Evolutionary conservation across 30 jellyfish, hydroid and myxozoan genomes (phyloP).

Genomic region (Aurelia aurita complex sp. Pacific): DNA sequence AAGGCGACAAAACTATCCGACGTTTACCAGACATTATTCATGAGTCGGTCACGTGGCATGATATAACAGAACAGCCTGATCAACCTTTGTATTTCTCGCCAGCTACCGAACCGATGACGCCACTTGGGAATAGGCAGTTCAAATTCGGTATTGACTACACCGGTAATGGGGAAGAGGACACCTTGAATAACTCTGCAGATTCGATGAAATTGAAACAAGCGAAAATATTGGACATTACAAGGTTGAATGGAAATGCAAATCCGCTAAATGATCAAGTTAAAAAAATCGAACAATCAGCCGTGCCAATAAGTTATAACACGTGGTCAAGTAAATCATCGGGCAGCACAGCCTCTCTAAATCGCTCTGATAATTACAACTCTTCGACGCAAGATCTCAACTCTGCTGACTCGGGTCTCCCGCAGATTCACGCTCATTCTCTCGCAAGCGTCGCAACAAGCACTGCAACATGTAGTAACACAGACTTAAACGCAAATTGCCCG

Average conservation of each 20-base stretch:
- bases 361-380: slow-evolving; percentile 24
- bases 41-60: slow-evolving; percentile 53
- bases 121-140: slow-evolving; percentile 59
- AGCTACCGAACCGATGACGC: slow-evolving; percentile 77
- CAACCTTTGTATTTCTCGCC: slow-evolving; percentile 70
- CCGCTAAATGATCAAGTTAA: neutral
- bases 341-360: slow-evolving; percentile 26
- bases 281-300: slow-evolving; percentile 27
- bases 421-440: neutral
- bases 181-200: neutral
- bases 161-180: neutral
- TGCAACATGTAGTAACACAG: neutral
- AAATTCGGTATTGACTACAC: slow-evolving; percentile 28
- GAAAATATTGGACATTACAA: neutral
- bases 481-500: neutral
- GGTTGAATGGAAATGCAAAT: neutral
- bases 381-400: slow-evolving; percentile 30
- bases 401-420: slow-evolving; percentile 4
- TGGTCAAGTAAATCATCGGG: slow-evolving; percentile 64
- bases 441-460: neutral
- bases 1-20: slow-evolving; percentile 65
- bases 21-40: slow-evolving; percentile 73
- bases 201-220: neutral
- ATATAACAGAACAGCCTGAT: slow-evolving; percentile 37
- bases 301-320: slow-evolving; percentile 43